Base-by-base conservation (phyloP, 2,797 vertebrate species). In the Sebastes elongatus region DNA sequence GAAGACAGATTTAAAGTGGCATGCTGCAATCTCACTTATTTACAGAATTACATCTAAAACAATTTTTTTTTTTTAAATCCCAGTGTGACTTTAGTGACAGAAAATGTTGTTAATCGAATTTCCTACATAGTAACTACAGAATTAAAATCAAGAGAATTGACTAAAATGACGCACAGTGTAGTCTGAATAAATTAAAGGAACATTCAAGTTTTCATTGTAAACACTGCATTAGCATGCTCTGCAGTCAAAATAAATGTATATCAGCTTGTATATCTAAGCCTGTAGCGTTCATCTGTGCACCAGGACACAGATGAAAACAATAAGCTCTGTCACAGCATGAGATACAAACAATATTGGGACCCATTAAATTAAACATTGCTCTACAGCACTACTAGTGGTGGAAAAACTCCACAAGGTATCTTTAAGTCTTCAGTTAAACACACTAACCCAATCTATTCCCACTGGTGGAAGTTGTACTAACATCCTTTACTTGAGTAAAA, bases 341-440 rank as follows among this genome's bases (percentile, higher is more conserved):
- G 7, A 73, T 20, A 2, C 13, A 61, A 69, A 53, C 18, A 28
- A 28, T 14, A 46, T 13, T 30, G 4, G 11, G 4, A 61, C 13
- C 8, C 6, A 20, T 6, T 61, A 9, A 35, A 25, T 14, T 61
- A 68, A 76, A 49, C n/a, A 61, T 56, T 62, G 23, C 60, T 77
- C 70, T 55, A 25, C 53, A 81, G 81, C 32, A 46, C 71, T 32
- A 20, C 74, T 28, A 59, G 67, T 61, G 84, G 80, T 55, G 5
- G 14, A 42, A 30, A 38, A 71, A 35, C 22, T 2, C n/a, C 1
- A 61, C 5, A 68, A 22, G 5, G 20, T 18, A 68, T 14, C 63
- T 38, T 72, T 49, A 63, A 68, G 20, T 71, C 22, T 33, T 42
- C 7, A 46, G 2, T 61, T 11, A 35, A 22, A 66, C 22, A 3